Evolutionary conservation across 2,888 invertebrate species (phyloP), one percentile per base, ranked within the genome.

Genomic region (Brassicogethes aeneus): DNA sequence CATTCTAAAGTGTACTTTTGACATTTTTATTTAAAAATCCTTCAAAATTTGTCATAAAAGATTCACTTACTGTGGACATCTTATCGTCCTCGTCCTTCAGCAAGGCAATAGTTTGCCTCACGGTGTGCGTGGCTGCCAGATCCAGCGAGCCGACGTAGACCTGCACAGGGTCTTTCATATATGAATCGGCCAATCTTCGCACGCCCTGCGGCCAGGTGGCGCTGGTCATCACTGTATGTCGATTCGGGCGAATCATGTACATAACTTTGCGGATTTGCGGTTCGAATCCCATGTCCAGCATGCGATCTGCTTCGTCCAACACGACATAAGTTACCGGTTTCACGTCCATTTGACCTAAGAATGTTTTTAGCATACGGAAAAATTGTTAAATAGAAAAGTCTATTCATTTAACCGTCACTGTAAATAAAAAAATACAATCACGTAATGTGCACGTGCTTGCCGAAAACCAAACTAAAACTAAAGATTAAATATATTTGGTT

Each of bases 131-230:
- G 3, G 95, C 92, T 2, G 90, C 86, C 50, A 96, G 72, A 68
- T 96, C 94, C 29, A 83, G 73, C 36, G 83, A 80, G 0, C 95
- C 95, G 15, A 96, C 86, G 64, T 83, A 88, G 1, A 94, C 85
- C 68, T 93, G 90, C 38, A 94, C 76, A 0, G 95, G 94, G 64
- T 93, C 80, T 40, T 77, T 82, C 83, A 92, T 89, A 61, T 94
- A 95, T 1, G 81, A 80, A 47, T 83, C 76, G 0, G 93, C 94
- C 32, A 96, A 70, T 13, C 87, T 74, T 12, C 92, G 76, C 1
- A 96, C 94, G 32, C 84, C 88, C 39, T 76, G 70, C 0, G 95
- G 95, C 96, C 95, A 96, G 0, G 96, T 96, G 10, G 96, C 96
- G 61, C 83, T 84, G 0, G 95, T 96, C 93, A 96, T 93, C 0